These are phyloP conservation scores for Lophochroa leadbeateri DNA, from an alignment of 2,113 vertebrate species.

Conservation along the genomic window DNA sequence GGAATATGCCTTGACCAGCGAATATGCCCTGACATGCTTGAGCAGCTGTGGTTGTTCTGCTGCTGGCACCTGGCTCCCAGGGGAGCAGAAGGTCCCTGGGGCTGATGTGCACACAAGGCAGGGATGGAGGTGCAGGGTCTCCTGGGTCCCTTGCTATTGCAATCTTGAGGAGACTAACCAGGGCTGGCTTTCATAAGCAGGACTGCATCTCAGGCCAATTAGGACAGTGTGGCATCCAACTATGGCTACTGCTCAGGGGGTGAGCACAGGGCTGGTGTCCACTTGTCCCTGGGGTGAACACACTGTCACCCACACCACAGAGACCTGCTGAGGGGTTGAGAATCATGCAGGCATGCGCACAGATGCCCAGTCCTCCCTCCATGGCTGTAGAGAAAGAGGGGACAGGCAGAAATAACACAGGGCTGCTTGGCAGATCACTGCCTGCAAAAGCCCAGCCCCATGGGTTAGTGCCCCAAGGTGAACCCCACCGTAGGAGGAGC, in stretches of 20 bases:
- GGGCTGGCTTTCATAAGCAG: background rate
- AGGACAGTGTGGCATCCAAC: background rate
- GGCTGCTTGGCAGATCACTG: background rate
- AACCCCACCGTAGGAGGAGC: background rate
- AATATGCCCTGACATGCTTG: rapidly evolving
- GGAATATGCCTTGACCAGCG: background rate
- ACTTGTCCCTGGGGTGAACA: background rate
- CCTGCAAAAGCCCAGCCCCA: background rate
- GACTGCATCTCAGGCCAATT: background rate
- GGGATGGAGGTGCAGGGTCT: background rate
- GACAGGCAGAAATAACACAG: rapidly evolving
- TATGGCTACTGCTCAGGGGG: background rate
- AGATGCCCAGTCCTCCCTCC: background rate
- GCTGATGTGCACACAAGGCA: background rate
- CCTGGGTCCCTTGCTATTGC: too few relatives aligned
- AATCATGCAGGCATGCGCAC: background rate
- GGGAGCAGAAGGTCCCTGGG: rapidly evolving
- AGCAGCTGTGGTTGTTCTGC: background rate
- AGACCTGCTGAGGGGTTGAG: background rate
- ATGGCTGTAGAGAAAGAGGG: rapidly evolving
- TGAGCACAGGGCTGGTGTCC: background rate
- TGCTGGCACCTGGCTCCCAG: rapidly evolving
- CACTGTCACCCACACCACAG: background rate
- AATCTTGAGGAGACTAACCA: background rate
- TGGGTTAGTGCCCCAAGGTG: background rate